Percentiles rank a stretch among this genome's conserved stretches.
Evolutionary conservation across 2,113 vertebrate genomes (phyloP).

Genomic region (Rhinichthys klamathensis): DNA sequence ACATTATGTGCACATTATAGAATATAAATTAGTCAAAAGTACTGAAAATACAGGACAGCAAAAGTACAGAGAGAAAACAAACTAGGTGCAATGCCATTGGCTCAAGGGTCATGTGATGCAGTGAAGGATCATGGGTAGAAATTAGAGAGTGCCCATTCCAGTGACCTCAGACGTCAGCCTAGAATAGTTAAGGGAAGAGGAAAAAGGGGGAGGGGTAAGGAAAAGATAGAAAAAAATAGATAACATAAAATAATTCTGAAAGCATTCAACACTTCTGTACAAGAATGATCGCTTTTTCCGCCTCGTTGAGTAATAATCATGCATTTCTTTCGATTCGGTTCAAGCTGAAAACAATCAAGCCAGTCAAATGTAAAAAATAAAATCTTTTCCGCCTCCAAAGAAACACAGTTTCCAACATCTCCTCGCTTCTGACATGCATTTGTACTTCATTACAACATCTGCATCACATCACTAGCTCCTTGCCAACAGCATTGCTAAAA

Average conservation of each 20-base stretch:
- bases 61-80: conserved; percentile 63
- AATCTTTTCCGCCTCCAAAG: conserved; percentile 18
- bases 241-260: conserved; percentile 74
- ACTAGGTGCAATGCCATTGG: conserved; percentile 76
- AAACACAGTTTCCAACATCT: conserved; percentile 13
- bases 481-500: conserved; percentile 63
- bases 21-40: conserved; percentile 65
- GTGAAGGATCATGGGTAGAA: conserved; percentile 78
- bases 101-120: conserved; percentile 82
- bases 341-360: conserved; percentile 44
- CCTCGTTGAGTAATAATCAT: conserved; percentile 30
- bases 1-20: conserved; percentile 64
- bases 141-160: conserved; percentile 94
- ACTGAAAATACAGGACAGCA: conserved; percentile 68
- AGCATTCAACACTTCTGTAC: conserved; percentile 62
- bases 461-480: conserved; percentile 65
- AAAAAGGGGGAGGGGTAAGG: conserved; percentile 56
- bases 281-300: conserved; percentile 54
- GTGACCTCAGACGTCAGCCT: conserved; percentile 99
- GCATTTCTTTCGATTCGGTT: conserved; percentile 45
- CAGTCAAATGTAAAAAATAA: conserved; percentile 27
- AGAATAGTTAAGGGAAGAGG: conserved; percentile 75
- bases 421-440: conserved; percentile 16
- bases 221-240: conserved; percentile 68
- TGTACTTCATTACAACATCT: conserved; percentile 22